phyloP scores from a whole-genome alignment of 2,888 invertebrate genomes.

The Drosophila anceps region DNA sequence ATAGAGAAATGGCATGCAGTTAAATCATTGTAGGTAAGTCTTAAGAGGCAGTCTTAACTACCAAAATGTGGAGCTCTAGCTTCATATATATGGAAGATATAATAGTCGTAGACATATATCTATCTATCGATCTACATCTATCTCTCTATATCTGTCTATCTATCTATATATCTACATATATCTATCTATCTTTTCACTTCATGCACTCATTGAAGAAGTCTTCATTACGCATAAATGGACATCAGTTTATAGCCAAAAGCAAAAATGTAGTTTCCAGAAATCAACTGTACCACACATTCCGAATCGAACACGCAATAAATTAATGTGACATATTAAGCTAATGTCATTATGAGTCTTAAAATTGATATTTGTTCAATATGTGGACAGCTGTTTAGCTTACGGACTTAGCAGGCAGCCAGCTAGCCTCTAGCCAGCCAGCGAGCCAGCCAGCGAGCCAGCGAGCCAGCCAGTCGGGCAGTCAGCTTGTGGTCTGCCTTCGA shows the following conservation, averaged over 20 bases:
- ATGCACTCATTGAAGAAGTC: too few relatives aligned
- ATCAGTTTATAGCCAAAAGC: neutral
- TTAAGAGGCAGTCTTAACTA: too few relatives aligned
- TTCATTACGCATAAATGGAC: neutral
- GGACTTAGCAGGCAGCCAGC: conserved; percentile 11
- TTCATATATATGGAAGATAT: too few relatives aligned
- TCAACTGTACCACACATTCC: conserved; percentile 3
- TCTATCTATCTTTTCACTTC: neutral
- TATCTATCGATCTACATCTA: neutral
- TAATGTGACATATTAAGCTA: conserved; percentile 41
- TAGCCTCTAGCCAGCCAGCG: neutral
- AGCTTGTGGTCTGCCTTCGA: conserved; percentile 58
- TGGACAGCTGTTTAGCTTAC: conserved; percentile 49
- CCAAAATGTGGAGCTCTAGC: too few relatives aligned
- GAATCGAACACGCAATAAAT: conserved; percentile 24
- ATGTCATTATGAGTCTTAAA: conserved; percentile 43
- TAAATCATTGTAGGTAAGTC: too few relatives aligned
- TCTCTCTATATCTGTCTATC: neutral
- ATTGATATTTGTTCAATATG: conserved; percentile 59
- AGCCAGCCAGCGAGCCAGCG: neutral
- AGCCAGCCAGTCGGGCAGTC: conserved; percentile 9
- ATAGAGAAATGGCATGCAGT: too few relatives aligned
- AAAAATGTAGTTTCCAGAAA: neutral
- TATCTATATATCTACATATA: neutral
- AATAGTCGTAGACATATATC: neutral